phyloP scores from a whole-genome alignment of 2,113 vertebrate genomes.

The Paradoxurus hermaphroditus region DNA sequence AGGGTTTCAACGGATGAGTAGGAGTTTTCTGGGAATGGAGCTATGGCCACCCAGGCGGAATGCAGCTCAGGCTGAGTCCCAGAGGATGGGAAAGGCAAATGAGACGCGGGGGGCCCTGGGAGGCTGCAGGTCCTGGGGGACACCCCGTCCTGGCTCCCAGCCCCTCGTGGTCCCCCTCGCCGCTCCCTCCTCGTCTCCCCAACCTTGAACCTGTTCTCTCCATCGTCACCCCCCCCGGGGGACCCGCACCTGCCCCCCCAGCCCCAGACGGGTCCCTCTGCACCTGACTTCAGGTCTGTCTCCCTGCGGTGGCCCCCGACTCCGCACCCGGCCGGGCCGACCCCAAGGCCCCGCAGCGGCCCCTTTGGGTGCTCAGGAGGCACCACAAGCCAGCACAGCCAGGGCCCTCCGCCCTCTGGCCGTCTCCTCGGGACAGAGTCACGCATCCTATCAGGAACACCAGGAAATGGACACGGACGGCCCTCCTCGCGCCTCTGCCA shows the following conservation, averaged over 20 bases:
- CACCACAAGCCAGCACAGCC: rapidly evolving
- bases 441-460: rapidly evolving
- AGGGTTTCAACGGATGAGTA: not conserved
- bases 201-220: not conserved
- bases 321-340: not conserved
- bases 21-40: not conserved
- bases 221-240: not conserved
- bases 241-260: rapidly evolving
- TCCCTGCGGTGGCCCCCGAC: rapidly evolving
- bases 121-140: not conserved
- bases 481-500: not conserved
- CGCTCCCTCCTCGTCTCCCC: not conserved
- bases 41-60: rapidly evolving
- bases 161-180: not conserved
- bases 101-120: rapidly evolving
- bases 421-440: not conserved
- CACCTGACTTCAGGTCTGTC: rapidly evolving
- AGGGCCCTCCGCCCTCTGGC: rapidly evolving
- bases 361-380: not conserved
- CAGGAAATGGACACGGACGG: not conserved
- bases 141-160: rapidly evolving
- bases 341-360: not conserved
- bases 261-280: not conserved
- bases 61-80: not conserved
- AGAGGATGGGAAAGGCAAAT: not conserved